These are phyloP conservation scores for Plebejus melissa DNA, from an alignment of 2,888 invertebrate genomes.

Conservation along the genomic window DNA sequence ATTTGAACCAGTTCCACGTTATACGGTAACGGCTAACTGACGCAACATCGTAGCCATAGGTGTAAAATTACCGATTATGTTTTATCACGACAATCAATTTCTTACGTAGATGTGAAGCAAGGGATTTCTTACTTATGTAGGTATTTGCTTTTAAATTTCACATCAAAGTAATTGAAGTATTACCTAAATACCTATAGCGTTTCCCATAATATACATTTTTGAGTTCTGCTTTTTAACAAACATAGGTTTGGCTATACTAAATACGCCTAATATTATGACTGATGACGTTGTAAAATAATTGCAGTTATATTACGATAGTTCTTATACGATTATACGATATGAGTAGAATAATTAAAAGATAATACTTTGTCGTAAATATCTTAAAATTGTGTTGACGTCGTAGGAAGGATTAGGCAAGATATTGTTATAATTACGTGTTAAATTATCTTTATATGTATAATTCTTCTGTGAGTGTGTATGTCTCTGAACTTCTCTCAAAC, in stretches of 20 bases:
- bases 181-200: no score
- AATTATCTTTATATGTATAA: not conserved
- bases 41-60: not conserved
- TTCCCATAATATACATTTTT: no score
- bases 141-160: not conserved
- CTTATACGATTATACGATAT: not conserved
- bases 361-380: not conserved
- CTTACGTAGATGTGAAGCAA: not conserved
- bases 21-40: not conserved
- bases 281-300: slow-evolving; percentile 3
- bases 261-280: not conserved
- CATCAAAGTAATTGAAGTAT: not conserved
- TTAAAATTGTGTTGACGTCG: not conserved
- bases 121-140: not conserved
- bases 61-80: not conserved
- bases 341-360: not conserved
- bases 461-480: no score
- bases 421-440: not conserved
- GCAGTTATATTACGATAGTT: not conserved
- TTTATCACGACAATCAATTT: slow-evolving; percentile 4
- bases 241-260: no score
- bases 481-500: no score
- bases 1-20: not conserved
- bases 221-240: no score
- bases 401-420: not conserved